These are phyloP conservation scores for Epinotia bilunana DNA, from an alignment of 2,888 invertebrate genomes.

Conservation along the genomic window DNA sequence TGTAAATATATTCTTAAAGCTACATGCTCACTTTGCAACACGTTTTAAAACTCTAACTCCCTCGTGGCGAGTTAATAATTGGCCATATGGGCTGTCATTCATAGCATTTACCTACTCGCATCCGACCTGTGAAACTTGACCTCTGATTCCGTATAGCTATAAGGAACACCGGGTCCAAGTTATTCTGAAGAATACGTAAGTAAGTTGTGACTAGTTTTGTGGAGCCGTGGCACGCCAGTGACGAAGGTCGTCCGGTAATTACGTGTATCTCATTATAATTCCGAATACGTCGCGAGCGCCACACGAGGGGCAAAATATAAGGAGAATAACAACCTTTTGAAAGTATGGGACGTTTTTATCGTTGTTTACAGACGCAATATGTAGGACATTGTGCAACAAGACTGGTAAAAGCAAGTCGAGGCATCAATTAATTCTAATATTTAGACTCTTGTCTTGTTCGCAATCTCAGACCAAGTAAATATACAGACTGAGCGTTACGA, in stretches of 20 bases:
- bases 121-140: not conserved
- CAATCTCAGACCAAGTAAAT: too few species aligned
- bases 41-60: not conserved
- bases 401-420: too few species aligned
- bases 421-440: too few species aligned
- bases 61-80: not conserved
- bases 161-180: not conserved
- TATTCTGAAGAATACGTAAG: not conserved
- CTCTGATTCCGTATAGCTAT: not conserved
- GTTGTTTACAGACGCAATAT: not conserved
- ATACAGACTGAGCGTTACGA: too few species aligned
- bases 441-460: too few species aligned
- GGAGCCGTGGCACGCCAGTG: not conserved
- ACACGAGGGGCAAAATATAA: constrained; percentile 2
- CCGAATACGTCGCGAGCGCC: constrained; percentile 2
- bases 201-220: not conserved
- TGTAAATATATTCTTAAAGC: not conserved
- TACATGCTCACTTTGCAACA: not conserved
- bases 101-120: not conserved
- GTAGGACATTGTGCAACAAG: too few species aligned
- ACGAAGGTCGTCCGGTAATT: constrained; percentile 30
- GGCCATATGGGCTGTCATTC: not conserved
- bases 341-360: not conserved
- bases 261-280: constrained; percentile 28
- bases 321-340: not conserved